These are phyloP conservation scores for Conomelus anceps DNA, from an alignment of 2,888 invertebrate genomes.

Conservation along the genomic window DNA sequence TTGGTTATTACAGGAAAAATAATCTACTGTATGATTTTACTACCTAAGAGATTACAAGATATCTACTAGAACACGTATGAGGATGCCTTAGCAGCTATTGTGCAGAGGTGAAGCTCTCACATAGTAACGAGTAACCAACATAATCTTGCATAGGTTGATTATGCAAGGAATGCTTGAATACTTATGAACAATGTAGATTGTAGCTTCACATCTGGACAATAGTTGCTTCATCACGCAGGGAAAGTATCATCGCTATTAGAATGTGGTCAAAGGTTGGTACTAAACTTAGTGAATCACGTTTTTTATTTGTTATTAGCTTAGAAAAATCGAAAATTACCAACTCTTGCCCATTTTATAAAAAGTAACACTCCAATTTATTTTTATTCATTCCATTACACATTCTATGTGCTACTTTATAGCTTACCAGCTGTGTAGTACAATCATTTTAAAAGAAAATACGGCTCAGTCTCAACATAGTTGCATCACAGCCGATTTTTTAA, in stretches of 20 bases:
- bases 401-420: no score
- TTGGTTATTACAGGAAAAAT: background rate
- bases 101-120: background rate
- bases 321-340: no score
- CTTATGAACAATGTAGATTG: background rate
- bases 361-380: no score
- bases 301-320: no score
- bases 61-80: background rate
- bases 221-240: background rate
- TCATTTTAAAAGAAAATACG: no score
- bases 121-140: background rate
- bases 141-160: background rate
- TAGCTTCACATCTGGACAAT: background rate
- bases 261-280: background rate
- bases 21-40: background rate
- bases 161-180: background rate
- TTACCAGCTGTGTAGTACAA: no score
- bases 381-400: no score
- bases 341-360: no score
- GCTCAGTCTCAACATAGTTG: no score
- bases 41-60: background rate
- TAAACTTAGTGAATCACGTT: no score
- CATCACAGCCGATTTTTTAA: no score
- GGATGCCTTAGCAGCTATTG: background rate
- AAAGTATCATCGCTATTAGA: background rate